Conservation (phyloP, 1,140 invertebrate genomes). For the Hylyphantes graminicola region DNA sequence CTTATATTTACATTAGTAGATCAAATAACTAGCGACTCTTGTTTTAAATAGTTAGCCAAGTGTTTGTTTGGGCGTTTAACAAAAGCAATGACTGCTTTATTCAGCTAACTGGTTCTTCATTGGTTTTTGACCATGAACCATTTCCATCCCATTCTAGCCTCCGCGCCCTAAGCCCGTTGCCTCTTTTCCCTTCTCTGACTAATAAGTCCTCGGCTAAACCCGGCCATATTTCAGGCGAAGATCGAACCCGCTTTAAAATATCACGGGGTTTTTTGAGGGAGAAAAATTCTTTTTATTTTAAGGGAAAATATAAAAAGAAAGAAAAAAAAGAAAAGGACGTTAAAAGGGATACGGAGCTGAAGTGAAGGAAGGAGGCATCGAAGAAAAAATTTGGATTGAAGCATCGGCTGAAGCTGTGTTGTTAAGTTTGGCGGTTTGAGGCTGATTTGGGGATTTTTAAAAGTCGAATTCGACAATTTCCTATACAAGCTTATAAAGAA, state of each 20-base stretch:
- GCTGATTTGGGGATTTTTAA: too few relatives aligned
- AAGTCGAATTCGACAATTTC: too few relatives aligned
- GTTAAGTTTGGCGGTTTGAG: too few relatives aligned
- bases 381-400: constrained; percentile 29
- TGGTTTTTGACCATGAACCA: too few relatives aligned
- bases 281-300: background rate
- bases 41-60: too few relatives aligned
- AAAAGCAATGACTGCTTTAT: too few relatives aligned
- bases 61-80: too few relatives aligned
- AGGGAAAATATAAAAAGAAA: background rate
- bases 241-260: constrained; percentile 58
- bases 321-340: background rate
- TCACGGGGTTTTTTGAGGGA: constrained; percentile 15
- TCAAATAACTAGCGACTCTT: too few relatives aligned
- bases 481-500: too few relatives aligned
- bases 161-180: constrained; percentile 11
- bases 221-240: constrained; percentile 54
- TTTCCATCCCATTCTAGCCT: constrained; percentile 28
- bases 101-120: too few relatives aligned
- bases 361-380: background rate
- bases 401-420: background rate
- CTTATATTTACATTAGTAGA: too few relatives aligned
- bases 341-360: constrained; percentile 8
- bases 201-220: constrained; percentile 57
- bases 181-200: constrained; percentile 34